Evolutionary conservation across 2,797 vertebrate genomes (phyloP).

Genomic region (Limosa lapponica): DNA sequence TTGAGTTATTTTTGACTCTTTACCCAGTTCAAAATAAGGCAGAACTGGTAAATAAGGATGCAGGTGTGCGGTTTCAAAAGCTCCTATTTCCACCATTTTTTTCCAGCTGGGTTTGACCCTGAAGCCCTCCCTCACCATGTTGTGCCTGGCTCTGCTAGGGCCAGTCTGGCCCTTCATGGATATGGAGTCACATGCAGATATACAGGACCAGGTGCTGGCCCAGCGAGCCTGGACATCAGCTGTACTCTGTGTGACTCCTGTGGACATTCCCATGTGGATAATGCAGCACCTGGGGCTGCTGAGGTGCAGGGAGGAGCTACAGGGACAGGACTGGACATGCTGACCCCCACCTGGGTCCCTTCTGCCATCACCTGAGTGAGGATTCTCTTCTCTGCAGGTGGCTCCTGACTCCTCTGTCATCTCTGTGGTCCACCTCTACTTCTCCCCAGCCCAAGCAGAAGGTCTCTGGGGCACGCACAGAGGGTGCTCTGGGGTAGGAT

Average conservation of each 20-base stretch:
- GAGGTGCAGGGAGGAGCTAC: not conserved
- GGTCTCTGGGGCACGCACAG: not conserved
- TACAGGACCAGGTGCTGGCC: not conserved
- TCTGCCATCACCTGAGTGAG: not conserved
- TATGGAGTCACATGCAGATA: rapidly evolving
- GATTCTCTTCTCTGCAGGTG: too few species aligned
- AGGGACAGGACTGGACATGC: not conserved
- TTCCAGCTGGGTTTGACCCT: not conserved
- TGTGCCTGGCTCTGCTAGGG: not conserved
- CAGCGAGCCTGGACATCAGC: rapidly evolving
- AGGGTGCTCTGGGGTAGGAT: not conserved
- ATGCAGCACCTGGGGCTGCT: not conserved
- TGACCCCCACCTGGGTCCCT: rapidly evolving
- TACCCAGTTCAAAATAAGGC: not conserved
- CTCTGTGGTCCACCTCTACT: not conserved
- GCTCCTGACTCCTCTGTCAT: not conserved
- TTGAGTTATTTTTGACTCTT: not conserved
- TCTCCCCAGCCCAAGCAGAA: not conserved
- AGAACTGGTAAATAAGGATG: not conserved
- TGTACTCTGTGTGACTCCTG: not conserved
- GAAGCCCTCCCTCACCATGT: not conserved
- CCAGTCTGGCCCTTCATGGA: not conserved
- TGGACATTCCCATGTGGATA: not conserved
- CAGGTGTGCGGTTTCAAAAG: not conserved
- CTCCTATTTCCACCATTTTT: not conserved